Conservation (phyloP, 2,797 vertebrate species). For the Myiotriccus ornatus region DNA sequence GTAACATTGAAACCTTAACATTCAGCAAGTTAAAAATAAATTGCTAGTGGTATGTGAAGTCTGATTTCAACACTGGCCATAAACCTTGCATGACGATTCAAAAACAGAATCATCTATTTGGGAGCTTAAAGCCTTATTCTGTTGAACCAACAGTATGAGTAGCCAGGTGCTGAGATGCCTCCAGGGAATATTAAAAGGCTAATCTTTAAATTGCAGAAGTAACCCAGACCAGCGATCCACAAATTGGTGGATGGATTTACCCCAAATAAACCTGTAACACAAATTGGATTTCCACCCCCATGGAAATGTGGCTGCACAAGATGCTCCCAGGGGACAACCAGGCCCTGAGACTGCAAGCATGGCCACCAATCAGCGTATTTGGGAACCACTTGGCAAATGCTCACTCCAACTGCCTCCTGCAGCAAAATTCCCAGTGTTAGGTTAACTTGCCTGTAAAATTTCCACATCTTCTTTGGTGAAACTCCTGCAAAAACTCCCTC, state of each 20-base stretch:
- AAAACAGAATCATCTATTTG: background rate
- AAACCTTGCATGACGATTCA: background rate
- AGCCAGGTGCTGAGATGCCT: background rate
- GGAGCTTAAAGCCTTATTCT: background rate
- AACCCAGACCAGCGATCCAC: background rate
- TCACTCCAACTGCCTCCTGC: background rate
- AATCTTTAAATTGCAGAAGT: background rate
- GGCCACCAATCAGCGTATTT: background rate
- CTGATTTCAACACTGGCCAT: background rate
- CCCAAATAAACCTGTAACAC: background rate
- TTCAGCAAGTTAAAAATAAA: background rate
- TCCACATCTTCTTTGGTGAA: background rate
- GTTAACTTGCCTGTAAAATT: background rate
- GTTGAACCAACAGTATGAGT: background rate
- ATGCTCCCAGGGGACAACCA: background rate
- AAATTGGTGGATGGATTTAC: background rate
- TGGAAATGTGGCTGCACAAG: background rate
- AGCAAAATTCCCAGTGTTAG: background rate
- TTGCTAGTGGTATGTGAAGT: background rate
- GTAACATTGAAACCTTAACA: background rate
- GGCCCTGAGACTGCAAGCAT: background rate
- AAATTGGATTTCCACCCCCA: background rate
- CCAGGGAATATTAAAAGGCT: background rate
- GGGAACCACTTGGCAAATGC: background rate
- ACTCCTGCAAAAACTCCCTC: background rate